Evolutionary conservation across 2,113 vertebrate genomes (phyloP), one percentile per base, ranked within the genome.

Genomic region (Ornithorhynchus anatinus): DNA sequence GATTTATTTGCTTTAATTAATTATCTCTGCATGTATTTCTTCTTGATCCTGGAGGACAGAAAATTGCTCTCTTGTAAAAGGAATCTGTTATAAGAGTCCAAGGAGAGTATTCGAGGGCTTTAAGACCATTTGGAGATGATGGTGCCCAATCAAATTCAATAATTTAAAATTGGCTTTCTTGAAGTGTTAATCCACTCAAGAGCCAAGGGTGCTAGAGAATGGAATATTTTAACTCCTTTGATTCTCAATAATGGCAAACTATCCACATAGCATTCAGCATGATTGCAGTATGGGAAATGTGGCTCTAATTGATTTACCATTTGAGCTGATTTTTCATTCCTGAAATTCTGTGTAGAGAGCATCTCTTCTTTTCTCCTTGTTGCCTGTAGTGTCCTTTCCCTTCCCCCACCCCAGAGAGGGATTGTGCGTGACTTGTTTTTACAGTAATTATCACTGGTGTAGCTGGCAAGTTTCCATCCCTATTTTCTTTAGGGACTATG

Each of bases 1-100:
- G 37, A 43, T 62, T 80, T 67, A 11, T 45, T 71, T 80, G 27
- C 39, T 72, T 74, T 60, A 67, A 74, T 63, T 69, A 74, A 78
- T 59, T 69, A 45, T 59, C 19, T 3, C 0, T 59, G 25, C 19
- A n/a, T 69, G 43, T 25, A 33, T 66, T 77, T 66, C 4, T 2
- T 63, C 82, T 81, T 61, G 45, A 27, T 17, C 36, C 17, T 47
- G 32, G 17, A 66, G 35, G 40, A 36, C 33, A 59, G 39, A 73
- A 64, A 35, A 60, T 38, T 69, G 22, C 48, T 59, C 43, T 8
- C 48, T 15, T 60, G 39, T 32, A 56, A 52, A 66, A 44, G 32
- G 39, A 65, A 65, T 38, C 31, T 40, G 22, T 42, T 66, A 67
- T 40, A 40, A 59, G 70, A 56, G 38, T 59, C 35, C n/a, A 40